phyloP scores from a whole-genome alignment of 2,888 invertebrate genomes.

The Agrenia bidenticulata region DNA sequence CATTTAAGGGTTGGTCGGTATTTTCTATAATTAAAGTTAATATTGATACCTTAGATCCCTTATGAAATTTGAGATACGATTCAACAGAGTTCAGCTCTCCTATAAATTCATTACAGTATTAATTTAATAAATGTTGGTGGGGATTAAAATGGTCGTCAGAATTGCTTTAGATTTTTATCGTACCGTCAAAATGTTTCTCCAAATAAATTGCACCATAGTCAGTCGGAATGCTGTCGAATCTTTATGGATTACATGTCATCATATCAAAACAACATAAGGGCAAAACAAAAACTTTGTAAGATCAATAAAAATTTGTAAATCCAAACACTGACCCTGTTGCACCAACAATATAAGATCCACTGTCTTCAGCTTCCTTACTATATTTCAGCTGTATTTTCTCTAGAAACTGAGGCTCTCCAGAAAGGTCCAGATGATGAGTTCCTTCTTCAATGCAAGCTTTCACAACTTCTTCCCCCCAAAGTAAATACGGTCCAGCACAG shows the following conservation, averaged over 20 bases:
- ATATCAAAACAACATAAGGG: too few relatives aligned
- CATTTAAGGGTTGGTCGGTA: too few relatives aligned
- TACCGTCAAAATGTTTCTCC: slow-evolving; percentile 73
- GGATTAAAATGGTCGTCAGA: slow-evolving; percentile 8
- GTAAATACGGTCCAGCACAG: slow-evolving; percentile 88
- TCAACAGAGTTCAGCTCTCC: slow-evolving; percentile 71
- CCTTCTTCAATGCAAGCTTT: slow-evolving; percentile 75
- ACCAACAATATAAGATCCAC: slow-evolving; percentile 81
- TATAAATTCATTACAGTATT: too few relatives aligned
- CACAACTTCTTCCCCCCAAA: slow-evolving; percentile 70
- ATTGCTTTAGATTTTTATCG: background rate
- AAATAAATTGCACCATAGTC: slow-evolving; percentile 81
- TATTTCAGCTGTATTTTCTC: slow-evolving; percentile 83
- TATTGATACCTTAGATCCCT: slow-evolving; percentile 26
- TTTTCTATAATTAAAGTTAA: too few relatives aligned
- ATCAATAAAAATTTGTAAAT: background rate
- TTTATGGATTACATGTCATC: too few relatives aligned
- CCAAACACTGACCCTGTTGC: slow-evolving; percentile 1
- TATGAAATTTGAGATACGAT: slow-evolving; percentile 63
- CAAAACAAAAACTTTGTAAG: slow-evolving; percentile 49
- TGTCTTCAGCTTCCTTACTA: slow-evolving; percentile 70
- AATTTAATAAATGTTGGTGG: slow-evolving; percentile 63
- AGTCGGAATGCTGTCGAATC: slow-evolving; percentile 86
- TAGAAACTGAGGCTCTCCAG: slow-evolving; percentile 62
- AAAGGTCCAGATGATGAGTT: slow-evolving; percentile 85